phyloP scores from a whole-genome alignment of 2,888 invertebrate species.

The Lepidocyrtinus sp. region DNA sequence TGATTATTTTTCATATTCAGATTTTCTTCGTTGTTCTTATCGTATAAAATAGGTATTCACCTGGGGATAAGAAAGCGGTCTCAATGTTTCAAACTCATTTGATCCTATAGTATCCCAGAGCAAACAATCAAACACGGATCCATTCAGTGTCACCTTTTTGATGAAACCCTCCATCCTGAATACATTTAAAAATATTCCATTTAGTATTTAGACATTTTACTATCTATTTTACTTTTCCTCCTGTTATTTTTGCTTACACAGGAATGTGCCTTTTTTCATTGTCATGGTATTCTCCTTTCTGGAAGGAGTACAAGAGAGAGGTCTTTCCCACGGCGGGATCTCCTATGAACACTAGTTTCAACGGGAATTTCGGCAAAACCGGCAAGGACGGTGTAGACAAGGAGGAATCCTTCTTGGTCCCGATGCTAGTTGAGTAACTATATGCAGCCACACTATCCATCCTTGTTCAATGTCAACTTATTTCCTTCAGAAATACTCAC shows the following conservation, averaged over 20 bases:
- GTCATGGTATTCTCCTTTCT: conserved; percentile 85
- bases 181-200: conserved; percentile 7
- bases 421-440: conserved; percentile 18
- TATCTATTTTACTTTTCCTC: too few species aligned
- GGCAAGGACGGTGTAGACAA: not conserved
- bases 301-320: conserved; percentile 89
- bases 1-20: not conserved
- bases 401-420: not conserved
- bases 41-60: conserved; percentile 19
- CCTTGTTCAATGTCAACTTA: too few species aligned
- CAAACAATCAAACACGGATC: conserved; percentile 82
- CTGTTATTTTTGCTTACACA: too few species aligned
- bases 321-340: conserved; percentile 95
- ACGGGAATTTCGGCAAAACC: too few species aligned
- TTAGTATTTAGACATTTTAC: not conserved
- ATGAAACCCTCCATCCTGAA: conserved; percentile 89
- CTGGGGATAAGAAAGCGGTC: conserved; percentile 59
- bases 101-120: conserved; percentile 85
- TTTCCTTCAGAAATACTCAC: too few species aligned
- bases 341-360: conserved; percentile 90
- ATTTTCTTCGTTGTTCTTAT: not conserved
- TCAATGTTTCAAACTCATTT: conserved; percentile 53
- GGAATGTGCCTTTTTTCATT: conserved; percentile 82
- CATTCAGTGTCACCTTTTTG: conserved; percentile 83
- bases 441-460: conserved; percentile 46